Base-by-base conservation (phyloP, 2,888 invertebrate genomes). In the Thelaira solivaga region DNA sequence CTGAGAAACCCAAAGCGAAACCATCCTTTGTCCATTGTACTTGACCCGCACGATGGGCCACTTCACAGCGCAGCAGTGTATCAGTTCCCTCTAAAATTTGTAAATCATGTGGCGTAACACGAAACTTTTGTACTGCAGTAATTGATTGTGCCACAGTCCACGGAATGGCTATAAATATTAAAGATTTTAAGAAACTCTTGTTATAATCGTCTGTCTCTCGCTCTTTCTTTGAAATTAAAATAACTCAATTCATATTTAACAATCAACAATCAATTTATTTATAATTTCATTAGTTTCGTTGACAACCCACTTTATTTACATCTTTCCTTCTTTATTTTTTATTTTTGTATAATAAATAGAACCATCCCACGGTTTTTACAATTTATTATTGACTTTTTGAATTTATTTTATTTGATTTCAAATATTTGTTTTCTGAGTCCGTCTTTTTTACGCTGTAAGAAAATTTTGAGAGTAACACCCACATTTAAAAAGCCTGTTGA, bases 1-100 rank as follows among this genome's bases (percentile, higher is more conserved):
- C 92, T 1, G 92, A 92, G 88, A 93, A 94, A 13, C 96, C 96
- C 83, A 96, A 90, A 80, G 96, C 96, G 86, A 97, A 96, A 61
- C 97, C 97, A 89, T 97, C 96, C 89, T 96, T 97, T 72, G 96
- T 95, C 97, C 97, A 97, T 88, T 97, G 97, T 85, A 97, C 96
- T 85, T 92, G 93, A 5, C 97, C 97, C 5, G 92, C 94, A 80
- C 94, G 91, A 90, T 96, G 94, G 65, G 93, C 93, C 24, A 97
- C 94, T 83, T 95, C 94, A 87, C 97, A 97, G 84, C 94, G 94
- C 81, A 97, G 90, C 61, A 94, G 92, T 0, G 95, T 94, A 77
- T 95, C 95, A 3, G 94, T 92, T 11, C 97, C 96, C 87, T 96
- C 95, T 81, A 94, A 93, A 6, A 96, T 96, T 82, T 94, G 92